Base-by-base conservation (phyloP, 2,888 invertebrate genomes). In the Acleris cristana region DNA sequence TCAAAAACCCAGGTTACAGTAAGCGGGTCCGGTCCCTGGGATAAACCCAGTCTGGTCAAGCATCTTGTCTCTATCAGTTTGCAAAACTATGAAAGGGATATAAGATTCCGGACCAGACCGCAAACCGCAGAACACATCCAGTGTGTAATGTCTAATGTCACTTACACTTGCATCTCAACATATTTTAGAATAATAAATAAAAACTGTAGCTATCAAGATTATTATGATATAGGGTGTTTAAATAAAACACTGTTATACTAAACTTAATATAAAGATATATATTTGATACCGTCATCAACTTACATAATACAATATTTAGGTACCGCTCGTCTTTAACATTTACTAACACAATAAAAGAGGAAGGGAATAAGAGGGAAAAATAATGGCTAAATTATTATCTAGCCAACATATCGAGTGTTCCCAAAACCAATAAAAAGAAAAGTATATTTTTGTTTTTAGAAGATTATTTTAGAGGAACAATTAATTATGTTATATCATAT, bases 271-370 rank as follows among this genome's bases (percentile, higher is more conserved):
- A 89, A 90, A 91, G 88, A 87, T 88, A 87, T 86, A 85, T 90
- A 89, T 85, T 90, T 89, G 90, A 92, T 90, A 90, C 87, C 77
- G 90, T 90, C 91, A 91, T 90, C 90, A 91, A 90, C 84, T 88
- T 88, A 87, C 83, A 87, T 78, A 76, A 75, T 74, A 75, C 75
- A 73, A 70, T 72, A 76, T 79, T 78, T 81, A 84, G 81, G 80
- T 88, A 88, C 84, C 84, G 82, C 87, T 78, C 76, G 73, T 82
- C 74, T 80, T 76, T 71, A 82, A 82, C 78, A 82, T 75, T 74
- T 72, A 76, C 66, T 79, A 74, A 79, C 80, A 66, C 77, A 40
- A 82, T 78, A 79, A 73, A 71, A 71, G 69, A 71, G 69, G 64
- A 75, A 76, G 74, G 49, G 21, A 60, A 23, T 34, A 23, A 30